Conservation (phyloP, 2,797 vertebrate genomes). For the Urophycis tenuis region DNA sequence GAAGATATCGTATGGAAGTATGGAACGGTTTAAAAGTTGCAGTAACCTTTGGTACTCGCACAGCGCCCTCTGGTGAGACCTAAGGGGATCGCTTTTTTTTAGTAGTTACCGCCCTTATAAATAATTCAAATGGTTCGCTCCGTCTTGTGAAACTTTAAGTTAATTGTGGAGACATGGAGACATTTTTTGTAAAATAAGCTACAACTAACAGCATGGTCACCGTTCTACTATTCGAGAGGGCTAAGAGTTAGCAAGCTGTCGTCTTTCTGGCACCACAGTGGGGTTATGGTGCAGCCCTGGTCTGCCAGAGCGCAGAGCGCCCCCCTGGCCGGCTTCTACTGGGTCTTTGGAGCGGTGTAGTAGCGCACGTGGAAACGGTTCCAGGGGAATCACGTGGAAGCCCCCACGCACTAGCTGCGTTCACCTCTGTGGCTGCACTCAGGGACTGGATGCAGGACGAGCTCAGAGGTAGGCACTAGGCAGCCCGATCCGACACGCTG, state of each 20-base stretch:
- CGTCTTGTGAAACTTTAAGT: background rate
- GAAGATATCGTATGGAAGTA: no score
- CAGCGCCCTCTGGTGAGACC: background rate
- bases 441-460: conserved; percentile 32
- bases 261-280: conserved; percentile 9
- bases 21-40: background rate
- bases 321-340: conserved; percentile 29
- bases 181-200: background rate
- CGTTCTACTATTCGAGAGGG: background rate
- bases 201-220: background rate
- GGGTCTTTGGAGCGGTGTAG: conserved; percentile 19
- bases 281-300: conserved; percentile 21
- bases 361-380: background rate
- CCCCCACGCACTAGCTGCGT: conserved; percentile 26
- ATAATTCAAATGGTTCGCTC: background rate
- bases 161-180: background rate
- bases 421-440: conserved; percentile 29
- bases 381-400: conserved; percentile 13
- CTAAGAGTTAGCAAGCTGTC: background rate
- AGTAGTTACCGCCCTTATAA: background rate
- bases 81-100: background rate
- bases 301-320: conserved; percentile 32
- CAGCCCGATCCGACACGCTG: background rate
- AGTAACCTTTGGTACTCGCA: background rate
- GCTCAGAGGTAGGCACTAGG: conserved; percentile 16